Evolutionary conservation across 2,113 vertebrate species (phyloP).

Genomic region (Clupea harengus): DNA sequence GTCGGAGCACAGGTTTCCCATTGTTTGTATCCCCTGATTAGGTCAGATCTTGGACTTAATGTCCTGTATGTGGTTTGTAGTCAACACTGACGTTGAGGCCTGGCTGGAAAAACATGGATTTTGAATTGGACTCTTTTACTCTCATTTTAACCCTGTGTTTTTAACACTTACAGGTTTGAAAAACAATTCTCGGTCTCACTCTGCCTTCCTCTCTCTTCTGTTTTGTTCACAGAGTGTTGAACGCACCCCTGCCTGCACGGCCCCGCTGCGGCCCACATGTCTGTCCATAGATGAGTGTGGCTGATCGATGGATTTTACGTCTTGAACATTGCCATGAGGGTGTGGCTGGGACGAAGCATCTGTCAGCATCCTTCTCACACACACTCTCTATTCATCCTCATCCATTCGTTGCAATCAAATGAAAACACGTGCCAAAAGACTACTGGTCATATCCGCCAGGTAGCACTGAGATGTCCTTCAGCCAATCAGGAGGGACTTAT

Average conservation of each 20-base stretch:
- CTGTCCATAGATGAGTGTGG: constrained; percentile 4
- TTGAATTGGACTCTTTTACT: neutral
- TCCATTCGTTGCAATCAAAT: constrained; percentile 62
- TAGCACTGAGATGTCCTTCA: constrained; percentile 36
- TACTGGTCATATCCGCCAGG: constrained; percentile 33
- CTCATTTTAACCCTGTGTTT: neutral
- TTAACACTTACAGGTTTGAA: neutral
- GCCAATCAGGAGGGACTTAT: constrained; percentile 43
- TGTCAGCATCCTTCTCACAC: constrained; percentile 38
- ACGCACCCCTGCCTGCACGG: constrained; percentile 21
- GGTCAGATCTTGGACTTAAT: neutral
- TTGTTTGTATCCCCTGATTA: neutral
- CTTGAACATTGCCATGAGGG: neutral
- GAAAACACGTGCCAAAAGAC: constrained; percentile 71
- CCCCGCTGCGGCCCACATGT: neutral
- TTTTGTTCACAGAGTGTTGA: constrained; percentile 38
- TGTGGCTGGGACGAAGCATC: constrained; percentile 27
- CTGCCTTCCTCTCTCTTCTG: constrained; percentile 19
- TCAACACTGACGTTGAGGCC: neutral
- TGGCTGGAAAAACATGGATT: neutral
- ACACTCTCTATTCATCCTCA: constrained; percentile 50
- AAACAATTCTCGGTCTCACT: neutral
- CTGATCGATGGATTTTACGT: neutral
- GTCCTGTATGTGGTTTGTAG: neutral
- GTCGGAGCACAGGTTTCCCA: neutral